phyloP scores from a whole-genome alignment of 2,113 vertebrate species.

The Myotis brandtii region DNA sequence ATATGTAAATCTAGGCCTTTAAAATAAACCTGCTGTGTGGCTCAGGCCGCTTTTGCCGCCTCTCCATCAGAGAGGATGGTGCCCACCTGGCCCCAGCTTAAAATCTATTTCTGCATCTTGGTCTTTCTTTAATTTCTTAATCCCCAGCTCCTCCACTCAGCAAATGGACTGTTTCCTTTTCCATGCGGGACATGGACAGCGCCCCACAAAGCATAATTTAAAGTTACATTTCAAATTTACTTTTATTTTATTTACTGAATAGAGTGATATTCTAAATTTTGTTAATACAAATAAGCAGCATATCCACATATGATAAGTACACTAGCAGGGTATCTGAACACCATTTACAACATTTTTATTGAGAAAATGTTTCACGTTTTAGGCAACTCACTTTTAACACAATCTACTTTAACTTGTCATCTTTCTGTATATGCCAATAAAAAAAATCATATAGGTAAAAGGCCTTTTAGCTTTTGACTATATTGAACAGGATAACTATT shows the following conservation, averaged over 20 bases:
- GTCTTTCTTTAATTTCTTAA: too few species aligned
- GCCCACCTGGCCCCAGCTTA: too few species aligned
- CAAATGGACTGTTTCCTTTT: too few species aligned
- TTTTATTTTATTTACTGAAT: constrained; percentile 27
- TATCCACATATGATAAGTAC: neutral
- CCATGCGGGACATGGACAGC: too few species aligned
- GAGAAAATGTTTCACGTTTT: neutral
- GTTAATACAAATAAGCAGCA: neutral
- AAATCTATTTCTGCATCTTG: too few species aligned
- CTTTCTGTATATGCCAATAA: neutral
- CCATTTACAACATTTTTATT: constrained; percentile 32
- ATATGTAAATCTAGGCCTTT: too few species aligned
- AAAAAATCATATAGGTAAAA: neutral
- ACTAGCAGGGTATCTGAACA: neutral
- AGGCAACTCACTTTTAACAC: neutral
- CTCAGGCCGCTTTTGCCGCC: too few species aligned
- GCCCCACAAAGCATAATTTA: neutral
- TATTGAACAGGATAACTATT: neutral
- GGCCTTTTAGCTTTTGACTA: neutral
- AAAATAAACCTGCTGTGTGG: too few species aligned
- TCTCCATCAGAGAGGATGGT: too few species aligned
- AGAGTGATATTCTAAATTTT: neutral
- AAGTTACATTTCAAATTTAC: constrained; percentile 43
- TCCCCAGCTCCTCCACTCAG: too few species aligned
- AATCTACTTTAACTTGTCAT: neutral